phyloP scores from a whole-genome alignment of 1,140 invertebrate species.

The Polypedilum pembai region DNA sequence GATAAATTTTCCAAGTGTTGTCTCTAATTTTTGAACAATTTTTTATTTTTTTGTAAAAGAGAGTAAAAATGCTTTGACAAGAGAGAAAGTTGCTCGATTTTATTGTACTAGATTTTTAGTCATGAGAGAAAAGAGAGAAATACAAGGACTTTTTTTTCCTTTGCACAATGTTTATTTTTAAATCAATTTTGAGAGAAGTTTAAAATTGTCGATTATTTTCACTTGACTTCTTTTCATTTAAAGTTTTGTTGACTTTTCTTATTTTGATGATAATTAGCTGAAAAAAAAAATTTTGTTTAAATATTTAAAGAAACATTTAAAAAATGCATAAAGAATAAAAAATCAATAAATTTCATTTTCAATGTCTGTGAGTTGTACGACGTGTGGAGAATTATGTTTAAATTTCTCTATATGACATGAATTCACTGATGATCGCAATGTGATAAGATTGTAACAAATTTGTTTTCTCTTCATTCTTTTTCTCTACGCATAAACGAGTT shows the following conservation, averaged over 20 bases:
- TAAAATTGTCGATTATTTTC: too few species aligned
- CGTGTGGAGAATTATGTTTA: neutral
- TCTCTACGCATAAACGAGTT: too few species aligned
- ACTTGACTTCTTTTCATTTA: neutral
- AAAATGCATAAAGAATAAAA: neutral
- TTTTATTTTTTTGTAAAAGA: neutral
- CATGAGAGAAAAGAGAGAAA: too few species aligned
- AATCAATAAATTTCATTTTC: conserved; percentile 16
- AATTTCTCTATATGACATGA: neutral
- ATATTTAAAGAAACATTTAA: neutral
- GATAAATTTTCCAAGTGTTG: too few species aligned
- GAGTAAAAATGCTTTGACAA: neutral
- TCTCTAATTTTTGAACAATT: too few species aligned
- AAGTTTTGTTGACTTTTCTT: neutral
- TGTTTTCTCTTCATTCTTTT: neutral
- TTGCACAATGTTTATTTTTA: too few species aligned
- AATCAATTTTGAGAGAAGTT: too few species aligned
- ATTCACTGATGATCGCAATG: conserved; percentile 5
- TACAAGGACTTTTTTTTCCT: too few species aligned
- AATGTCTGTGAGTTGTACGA: neutral
- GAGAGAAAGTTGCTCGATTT: neutral
- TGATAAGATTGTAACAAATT: conserved; percentile 10
- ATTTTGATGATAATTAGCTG: neutral
- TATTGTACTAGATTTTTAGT: too few species aligned
- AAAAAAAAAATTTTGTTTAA: too few species aligned